Evolutionary conservation across 2,797 vertebrate genomes (phyloP), one percentile per base, ranked within the genome.

Genomic region (Acestrorhynchus altus): DNA sequence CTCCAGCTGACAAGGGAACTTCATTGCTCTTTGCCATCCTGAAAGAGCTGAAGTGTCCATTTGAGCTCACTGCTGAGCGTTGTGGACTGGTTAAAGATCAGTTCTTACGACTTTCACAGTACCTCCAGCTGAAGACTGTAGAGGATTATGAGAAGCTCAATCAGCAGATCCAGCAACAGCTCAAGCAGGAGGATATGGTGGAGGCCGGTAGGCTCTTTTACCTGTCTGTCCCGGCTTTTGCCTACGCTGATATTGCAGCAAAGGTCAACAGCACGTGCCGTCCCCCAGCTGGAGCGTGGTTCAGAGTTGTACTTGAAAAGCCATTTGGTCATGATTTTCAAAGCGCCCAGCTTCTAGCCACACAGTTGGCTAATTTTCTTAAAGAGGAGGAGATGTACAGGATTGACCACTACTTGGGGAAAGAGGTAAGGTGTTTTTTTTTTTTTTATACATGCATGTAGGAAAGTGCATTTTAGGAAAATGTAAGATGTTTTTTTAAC

Each of bases 351-450:
- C 85, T 93, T 59, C 84, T 99, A 9, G 93, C 95, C 0, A 71
- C 88, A 20, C 90, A 96, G 59, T 94, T 99, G 0, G 84, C 81
- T 0, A 87, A 52, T 74, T 95, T 93, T 35, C 94, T 99, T 80
- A 93, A 74, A 51, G 96, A 99, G 79, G 94, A 98, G 61, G 98
- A 99, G 91, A 97, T 99, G 95, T 99, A 95, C 92, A 91, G 96
- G 16, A 97, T 99, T 26, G 98, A 99, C 83, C 98, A 99, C 80
- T 99, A 99, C 90, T 88, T 99, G 56, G 98, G 97, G 74, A 99
- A 99, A 59, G 97, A 98, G 96, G 98, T 99, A 72, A 35, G 31
- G n/a, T n/a, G n/a, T n/a, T n/a, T n/a, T n/a, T n/a, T n/a, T n/a
- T n/a, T n/a, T n/a, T n/a, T n/a, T n/a, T n/a, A n/a, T n/a, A 35